Evolutionary conservation across 2,113 vertebrate genomes (phyloP).

Genomic region (Mus spicilegus): DNA sequence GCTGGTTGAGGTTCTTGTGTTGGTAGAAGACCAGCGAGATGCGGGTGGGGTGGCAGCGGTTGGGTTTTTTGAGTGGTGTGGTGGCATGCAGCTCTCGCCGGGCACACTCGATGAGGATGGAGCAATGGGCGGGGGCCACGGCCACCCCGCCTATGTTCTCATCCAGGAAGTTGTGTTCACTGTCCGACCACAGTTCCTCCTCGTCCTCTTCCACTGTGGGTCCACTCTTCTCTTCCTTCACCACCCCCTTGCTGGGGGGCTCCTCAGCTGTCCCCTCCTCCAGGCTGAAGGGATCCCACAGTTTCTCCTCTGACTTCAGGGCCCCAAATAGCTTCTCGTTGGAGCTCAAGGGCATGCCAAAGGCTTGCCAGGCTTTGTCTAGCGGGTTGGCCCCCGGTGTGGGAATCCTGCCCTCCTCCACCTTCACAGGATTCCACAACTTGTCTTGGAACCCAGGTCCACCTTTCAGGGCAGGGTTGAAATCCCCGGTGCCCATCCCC

Average conservation of each 20-base stretch:
- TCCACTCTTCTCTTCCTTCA: conserved; percentile 83
- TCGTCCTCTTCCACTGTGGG: conserved; percentile 84
- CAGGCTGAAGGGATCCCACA: conserved; percentile 89
- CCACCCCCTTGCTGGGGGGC: conserved; percentile 54
- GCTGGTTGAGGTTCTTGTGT: conserved; percentile 99
- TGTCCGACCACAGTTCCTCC: conserved; percentile 96
- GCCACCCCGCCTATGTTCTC: conserved; percentile 97
- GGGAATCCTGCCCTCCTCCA: conserved; percentile 89
- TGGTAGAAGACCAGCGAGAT: conserved; percentile 99
- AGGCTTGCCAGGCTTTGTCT: conserved; percentile 93
- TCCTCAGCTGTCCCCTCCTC: conserved; percentile 88
- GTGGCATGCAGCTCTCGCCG: conserved; percentile 97
- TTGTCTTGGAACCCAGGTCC: conserved; percentile 83
- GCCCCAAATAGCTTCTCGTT: conserved; percentile 74
- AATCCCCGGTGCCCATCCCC: conserved; percentile 87
- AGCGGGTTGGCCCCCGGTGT: conserved; percentile 89
- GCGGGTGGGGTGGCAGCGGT: conserved; percentile 96
- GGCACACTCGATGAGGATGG: conserved; percentile 97
- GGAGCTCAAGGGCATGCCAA: conserved; percentile 85
- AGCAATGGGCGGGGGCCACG: conserved; percentile 95
- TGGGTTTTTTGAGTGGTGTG: conserved; percentile 96
- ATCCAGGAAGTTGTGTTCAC: conserved; percentile 99
- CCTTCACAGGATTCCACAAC: conserved; percentile 87
- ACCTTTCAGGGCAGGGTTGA: conserved; percentile 87
- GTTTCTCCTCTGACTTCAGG: conserved; percentile 85